A percentile compares a stretch with the other conserved stretches of the same genome.
Conservation (phyloP, 64 coral and sea anemone genomes). For the Stichodactyla helianthus region DNA sequence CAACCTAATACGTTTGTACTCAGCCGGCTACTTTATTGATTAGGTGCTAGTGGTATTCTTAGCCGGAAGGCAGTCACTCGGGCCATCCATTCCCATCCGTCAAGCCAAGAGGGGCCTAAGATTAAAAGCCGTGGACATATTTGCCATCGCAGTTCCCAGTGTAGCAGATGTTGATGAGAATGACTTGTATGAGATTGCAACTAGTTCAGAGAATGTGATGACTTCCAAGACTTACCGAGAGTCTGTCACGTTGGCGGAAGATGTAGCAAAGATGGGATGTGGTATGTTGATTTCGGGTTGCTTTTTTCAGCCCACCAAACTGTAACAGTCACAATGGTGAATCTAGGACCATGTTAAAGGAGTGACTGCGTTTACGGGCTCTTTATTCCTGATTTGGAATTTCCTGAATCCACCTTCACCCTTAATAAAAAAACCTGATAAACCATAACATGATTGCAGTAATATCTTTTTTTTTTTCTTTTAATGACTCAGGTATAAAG, state of each 20-base stretch:
- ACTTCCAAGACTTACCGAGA: slow-evolving; percentile 21
- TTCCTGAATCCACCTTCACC: too few species aligned
- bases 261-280: slow-evolving; percentile 47
- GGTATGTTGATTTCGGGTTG: neutral
- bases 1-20: too few species aligned
- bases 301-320: too few species aligned
- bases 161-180: slow-evolving; percentile 23
- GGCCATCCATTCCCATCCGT: neutral
- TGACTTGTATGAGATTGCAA: slow-evolving; percentile 43
- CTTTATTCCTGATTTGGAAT: too few species aligned
- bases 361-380: too few species aligned
- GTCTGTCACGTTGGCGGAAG: slow-evolving; percentile 34
- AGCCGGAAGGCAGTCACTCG: neutral
- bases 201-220: slow-evolving; percentile 29
- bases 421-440: neutral
- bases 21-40: neutral
- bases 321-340: too few species aligned
- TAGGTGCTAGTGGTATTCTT: slow-evolving; percentile 10
- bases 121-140: slow-evolving; percentile 38
- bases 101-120: neutral
- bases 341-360: too few species aligned
- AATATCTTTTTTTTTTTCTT: neutral
- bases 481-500: slow-evolving; percentile 33
- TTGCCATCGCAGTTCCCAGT: slow-evolving; percentile 26
- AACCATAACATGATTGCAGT: neutral